Percentiles rank a stretch among this genome's conserved stretches.
Evolutionary conservation across 1,140 invertebrate species (phyloP).

Genomic region (Campoletis sonorensis): DNA sequence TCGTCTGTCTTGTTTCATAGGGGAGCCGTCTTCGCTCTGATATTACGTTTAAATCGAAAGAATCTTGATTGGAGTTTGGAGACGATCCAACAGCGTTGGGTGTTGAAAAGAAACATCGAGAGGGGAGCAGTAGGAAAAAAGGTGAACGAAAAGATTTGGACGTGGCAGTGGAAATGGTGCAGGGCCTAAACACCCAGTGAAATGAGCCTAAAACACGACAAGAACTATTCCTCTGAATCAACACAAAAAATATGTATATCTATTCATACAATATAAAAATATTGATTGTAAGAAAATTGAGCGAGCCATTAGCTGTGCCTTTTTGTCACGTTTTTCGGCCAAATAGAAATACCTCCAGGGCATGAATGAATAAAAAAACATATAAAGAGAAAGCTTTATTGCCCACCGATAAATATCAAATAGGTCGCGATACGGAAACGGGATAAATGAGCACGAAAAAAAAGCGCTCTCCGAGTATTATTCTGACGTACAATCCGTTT

Average conservation of each 20-base stretch:
- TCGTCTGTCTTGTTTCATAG: background rate
- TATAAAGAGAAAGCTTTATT: background rate
- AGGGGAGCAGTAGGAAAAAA: background rate
- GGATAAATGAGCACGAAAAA: conserved; percentile 2
- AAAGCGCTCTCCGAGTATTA: background rate
- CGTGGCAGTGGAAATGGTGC: background rate
- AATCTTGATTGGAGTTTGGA: conserved; percentile 42
- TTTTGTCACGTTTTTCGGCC: conserved; percentile 24
- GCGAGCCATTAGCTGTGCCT: conserved; percentile 4
- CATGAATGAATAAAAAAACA: too few relatives aligned
- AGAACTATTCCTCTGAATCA: background rate
- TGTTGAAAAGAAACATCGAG: conserved; percentile 30
- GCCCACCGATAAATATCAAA: conserved; percentile 31
- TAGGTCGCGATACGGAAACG: background rate
- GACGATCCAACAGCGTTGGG: conserved; percentile 22
- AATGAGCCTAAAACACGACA: background rate
- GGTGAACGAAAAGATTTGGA: background rate
- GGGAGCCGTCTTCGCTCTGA: background rate
- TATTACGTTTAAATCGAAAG: background rate
- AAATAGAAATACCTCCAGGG: background rate
- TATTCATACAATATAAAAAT: background rate
- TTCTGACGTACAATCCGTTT: background rate
- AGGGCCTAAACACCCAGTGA: background rate
- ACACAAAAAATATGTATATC: background rate
- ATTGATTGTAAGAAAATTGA: conserved; percentile 31